Evolutionary conservation across 2,113 vertebrate species (phyloP).

Genomic region (Morone chrysops): DNA sequence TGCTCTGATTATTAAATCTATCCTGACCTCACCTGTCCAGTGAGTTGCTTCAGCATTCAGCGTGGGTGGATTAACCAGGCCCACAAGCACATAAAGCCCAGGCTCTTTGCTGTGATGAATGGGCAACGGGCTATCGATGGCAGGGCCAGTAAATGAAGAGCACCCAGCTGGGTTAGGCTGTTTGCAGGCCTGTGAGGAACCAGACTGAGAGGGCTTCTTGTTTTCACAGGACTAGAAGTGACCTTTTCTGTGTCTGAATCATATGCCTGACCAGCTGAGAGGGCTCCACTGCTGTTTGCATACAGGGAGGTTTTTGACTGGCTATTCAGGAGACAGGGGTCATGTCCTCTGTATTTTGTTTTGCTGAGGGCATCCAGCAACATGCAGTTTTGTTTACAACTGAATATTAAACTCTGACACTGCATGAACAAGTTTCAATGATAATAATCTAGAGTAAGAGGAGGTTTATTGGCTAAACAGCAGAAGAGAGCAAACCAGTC

Average conservation of each 20-base stretch:
- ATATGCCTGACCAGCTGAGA: conserved; percentile 60
- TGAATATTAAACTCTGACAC: neutral
- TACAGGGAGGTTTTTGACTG: conserved; percentile 25
- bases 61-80: conserved; percentile 54
- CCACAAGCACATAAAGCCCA: conserved; percentile 16
- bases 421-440: neutral
- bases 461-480: neutral
- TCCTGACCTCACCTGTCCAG: conserved; percentile 59
- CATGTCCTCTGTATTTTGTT: neutral
- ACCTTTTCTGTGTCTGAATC: conserved; percentile 71
- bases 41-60: conserved; percentile 37
- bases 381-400: conserved; percentile 2
- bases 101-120: conserved; percentile 62
- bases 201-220: conserved; percentile 69
- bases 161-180: conserved; percentile 50
- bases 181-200: conserved; percentile 23
- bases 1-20: conserved; percentile 67
- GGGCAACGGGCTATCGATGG: conserved; percentile 36
- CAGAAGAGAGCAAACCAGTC: conserved; percentile 1
- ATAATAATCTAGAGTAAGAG: neutral
- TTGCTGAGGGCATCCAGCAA: neutral
- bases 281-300: conserved; percentile 52
- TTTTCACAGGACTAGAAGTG: conserved; percentile 51
- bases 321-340: conserved; percentile 7
- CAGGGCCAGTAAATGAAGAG: conserved; percentile 56